A percentile compares a stretch with the other conserved stretches of the same genome.
Evolutionary conservation across 2,797 vertebrate genomes (phyloP).

Genomic region (Pipistrellus kuhlii): DNA sequence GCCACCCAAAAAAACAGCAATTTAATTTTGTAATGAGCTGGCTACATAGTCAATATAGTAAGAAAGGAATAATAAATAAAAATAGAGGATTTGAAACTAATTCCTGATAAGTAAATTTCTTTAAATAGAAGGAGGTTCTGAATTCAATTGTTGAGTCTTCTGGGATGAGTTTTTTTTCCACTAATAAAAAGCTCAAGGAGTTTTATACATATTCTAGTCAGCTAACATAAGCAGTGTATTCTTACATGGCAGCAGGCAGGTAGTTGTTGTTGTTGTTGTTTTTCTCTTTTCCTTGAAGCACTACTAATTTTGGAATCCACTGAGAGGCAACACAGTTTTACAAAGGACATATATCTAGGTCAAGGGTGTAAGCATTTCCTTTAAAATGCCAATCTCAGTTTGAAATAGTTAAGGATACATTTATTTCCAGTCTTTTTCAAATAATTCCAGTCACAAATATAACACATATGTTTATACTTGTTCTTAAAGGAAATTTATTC

Average conservation of each 20-base stretch:
- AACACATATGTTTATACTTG: slow-evolving; percentile 25
- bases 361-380: not conserved
- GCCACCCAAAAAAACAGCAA: not conserved
- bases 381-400: not conserved
- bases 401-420: slow-evolving; percentile 8
- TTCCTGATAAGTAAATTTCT: not conserved
- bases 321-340: not conserved
- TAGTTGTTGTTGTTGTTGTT: not conserved
- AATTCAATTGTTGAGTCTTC: slow-evolving; percentile 8
- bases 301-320: not conserved
- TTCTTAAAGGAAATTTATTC: slow-evolving; percentile 42
- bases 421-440: slow-evolving; percentile 16
- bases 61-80: slow-evolving; percentile 1
- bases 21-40: not conserved
- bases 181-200: not conserved
- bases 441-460: slow-evolving; percentile 18
- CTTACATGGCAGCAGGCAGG: not conserved
- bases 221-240: not conserved
- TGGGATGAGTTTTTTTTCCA: not conserved
- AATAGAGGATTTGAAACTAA: slow-evolving; percentile 17
- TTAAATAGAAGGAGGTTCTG: not conserved
- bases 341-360: not conserved
- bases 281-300: slow-evolving; percentile 1
- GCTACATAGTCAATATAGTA: not conserved
- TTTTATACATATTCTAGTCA: not conserved